Evolutionary conservation across 2,888 invertebrate species (phyloP), one percentile per base, ranked within the genome.

Genomic region (Protonemura montana): DNA sequence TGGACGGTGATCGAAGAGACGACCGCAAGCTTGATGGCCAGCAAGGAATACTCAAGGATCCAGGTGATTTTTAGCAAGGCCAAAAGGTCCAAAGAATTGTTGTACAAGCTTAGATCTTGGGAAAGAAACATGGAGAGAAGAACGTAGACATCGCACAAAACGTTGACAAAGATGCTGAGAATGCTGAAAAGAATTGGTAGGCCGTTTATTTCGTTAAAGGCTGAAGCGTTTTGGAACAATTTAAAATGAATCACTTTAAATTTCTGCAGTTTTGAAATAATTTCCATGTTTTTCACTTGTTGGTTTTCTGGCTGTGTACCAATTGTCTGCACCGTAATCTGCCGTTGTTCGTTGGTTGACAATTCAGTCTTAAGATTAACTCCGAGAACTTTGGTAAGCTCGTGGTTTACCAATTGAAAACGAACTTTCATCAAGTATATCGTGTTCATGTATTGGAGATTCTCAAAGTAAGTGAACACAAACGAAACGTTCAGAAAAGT

Each of bases 391-490:
- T 35, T 35, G 35, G 28, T 13, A 2, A 81, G 13, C 30, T 81
- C 81, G n/a, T 6, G 10, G 21, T 81, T 81, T 6, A 81, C 81
- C 30, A 3, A 3, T 29, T 30, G 28, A 30, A 81, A 81, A 7
- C 81, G 26, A 13, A 28, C 28, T n/a, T 30, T 28, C 30, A 28
- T 13, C n/a, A 81, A 3, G n/a, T n/a, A n/a, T 5, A 81, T n/a
- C 81, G 28, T 81, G 30, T 81, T 30, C 29, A 81, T 30, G 30
- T 28, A 81, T 21, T 81, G 28, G 30, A 81, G 30, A 81, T 81
- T 81, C n/a, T 27, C 16, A 16, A 81, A 28, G 28, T n/a, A 81
- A 2, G 28, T 29, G 28, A 30, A 81, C n/a, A 81, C 30, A 30
- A 81, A 81, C n/a, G 28, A 28, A 6, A 81, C 28, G 30, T 28